phyloP scores from a whole-genome alignment of 2,113 vertebrate species.

The Oriolus oriolus region DNA sequence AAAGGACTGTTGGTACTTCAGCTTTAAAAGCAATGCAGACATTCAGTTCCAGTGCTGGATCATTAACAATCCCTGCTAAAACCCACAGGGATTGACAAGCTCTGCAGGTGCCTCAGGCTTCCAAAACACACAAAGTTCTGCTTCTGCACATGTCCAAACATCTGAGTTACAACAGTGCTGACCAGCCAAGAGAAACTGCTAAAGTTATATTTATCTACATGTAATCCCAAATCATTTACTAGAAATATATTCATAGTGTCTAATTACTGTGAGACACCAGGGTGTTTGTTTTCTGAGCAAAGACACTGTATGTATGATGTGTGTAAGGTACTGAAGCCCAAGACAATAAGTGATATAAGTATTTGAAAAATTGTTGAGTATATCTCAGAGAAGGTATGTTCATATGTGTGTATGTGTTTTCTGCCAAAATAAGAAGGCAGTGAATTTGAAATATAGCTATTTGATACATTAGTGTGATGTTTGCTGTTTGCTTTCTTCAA shows the following conservation, averaged over 20 bases:
- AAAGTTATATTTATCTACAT: neutral
- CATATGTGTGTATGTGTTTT: neutral
- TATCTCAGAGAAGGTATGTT: neutral
- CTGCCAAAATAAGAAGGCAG: neutral
- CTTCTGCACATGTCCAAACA: neutral
- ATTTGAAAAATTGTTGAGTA: neutral
- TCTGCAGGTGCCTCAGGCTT: neutral
- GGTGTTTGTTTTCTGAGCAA: neutral
- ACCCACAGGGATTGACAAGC: too few relatives aligned
- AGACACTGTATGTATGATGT: neutral
- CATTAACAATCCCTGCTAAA: neutral
- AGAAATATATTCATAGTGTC: neutral
- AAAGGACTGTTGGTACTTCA: neutral
- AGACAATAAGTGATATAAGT: neutral
- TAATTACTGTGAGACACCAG: neutral
- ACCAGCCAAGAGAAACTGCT: neutral
- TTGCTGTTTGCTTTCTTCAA: neutral
- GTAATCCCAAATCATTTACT: neutral
- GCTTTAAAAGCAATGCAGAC: neutral
- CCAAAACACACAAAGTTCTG: neutral
- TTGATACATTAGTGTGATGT: neutral
- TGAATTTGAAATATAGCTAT: neutral
- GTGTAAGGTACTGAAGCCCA: neutral
- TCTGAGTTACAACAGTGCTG: neutral
- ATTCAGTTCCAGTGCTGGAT: neutral